Percentiles rank a stretch among this genome's conserved stretches.
Conservation (phyloP, 2,797 vertebrate genomes). For the Luscinia megarhynchos region DNA sequence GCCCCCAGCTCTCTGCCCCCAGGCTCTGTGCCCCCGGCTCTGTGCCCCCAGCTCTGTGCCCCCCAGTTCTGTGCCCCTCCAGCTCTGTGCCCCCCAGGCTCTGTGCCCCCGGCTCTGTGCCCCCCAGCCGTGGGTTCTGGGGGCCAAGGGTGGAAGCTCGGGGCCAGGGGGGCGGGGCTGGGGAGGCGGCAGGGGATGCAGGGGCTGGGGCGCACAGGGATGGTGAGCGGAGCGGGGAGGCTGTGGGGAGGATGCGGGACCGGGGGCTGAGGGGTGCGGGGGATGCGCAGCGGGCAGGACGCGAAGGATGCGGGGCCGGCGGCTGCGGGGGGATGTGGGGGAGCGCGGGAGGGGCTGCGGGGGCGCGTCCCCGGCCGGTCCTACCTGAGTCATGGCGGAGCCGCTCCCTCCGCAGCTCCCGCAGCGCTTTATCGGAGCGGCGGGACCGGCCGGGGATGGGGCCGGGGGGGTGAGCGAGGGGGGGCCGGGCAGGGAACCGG, state of each 20-base stretch:
- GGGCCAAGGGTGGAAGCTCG: neutral
- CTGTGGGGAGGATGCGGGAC: neutral
- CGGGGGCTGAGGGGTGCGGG: neutral
- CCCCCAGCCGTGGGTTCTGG: neutral
- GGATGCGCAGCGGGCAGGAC: neutral
- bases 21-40: no score
- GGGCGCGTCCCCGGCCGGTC: neutral
- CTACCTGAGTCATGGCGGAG: conserved; percentile 39
- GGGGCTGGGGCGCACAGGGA: neutral
- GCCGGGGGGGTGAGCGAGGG: neutral
- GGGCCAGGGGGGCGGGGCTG: neutral
- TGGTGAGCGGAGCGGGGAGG: neutral
- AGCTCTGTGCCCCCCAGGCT: no score
- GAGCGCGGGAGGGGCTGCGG: neutral
- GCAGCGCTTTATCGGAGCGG: conserved; percentile 8
- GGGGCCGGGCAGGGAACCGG: neutral
- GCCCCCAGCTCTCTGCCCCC: no score
- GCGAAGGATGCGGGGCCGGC: neutral
- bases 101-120: no score
- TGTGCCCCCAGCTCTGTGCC: no score
- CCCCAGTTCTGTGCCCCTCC: no score
- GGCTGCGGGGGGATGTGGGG: neutral
- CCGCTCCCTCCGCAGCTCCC: conserved; percentile 13
- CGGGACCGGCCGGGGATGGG: neutral
- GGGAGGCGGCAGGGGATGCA: no score